These are phyloP conservation scores for Drosophila busckii DNA, from an alignment of 1,140 invertebrate genomes.

Conservation along the genomic window DNA sequence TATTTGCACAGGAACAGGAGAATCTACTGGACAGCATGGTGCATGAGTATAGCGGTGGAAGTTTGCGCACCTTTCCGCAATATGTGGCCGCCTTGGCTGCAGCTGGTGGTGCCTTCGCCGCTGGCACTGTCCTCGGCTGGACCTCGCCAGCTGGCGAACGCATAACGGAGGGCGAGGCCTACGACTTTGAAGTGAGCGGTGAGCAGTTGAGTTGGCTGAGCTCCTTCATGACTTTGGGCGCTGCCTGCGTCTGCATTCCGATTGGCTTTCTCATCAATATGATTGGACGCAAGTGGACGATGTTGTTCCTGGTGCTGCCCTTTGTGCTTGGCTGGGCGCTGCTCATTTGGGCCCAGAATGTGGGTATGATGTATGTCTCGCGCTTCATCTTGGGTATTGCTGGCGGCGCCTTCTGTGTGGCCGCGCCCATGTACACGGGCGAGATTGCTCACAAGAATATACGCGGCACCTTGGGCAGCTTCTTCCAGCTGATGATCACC, in stretches of 20 bases:
- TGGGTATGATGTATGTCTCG: constrained; percentile 85
- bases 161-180: constrained; percentile 77
- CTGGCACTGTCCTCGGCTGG: constrained; percentile 86
- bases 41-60: constrained; percentile 48
- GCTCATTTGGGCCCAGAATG: constrained; percentile 84
- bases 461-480: constrained; percentile 88
- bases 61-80: constrained; percentile 82
- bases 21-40: constrained; percentile 73
- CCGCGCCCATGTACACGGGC: constrained; percentile 88
- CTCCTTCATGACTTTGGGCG: constrained; percentile 85
- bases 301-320: constrained; percentile 85
- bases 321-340: constrained; percentile 88
- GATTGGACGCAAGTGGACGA: constrained; percentile 86
- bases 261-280: constrained; percentile 87
- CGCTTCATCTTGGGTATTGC: constrained; percentile 87
- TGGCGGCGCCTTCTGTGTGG: constrained; percentile 87
- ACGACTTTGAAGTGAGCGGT: constrained; percentile 80
- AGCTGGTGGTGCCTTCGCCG: constrained; percentile 81
- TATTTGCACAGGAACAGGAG: constrained; percentile 63
- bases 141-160: constrained; percentile 84
- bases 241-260: constrained; percentile 85
- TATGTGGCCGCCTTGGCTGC: constrained; percentile 84
- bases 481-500: constrained; percentile 88
- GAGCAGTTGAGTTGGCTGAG: constrained; percentile 86
- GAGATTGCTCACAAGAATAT: constrained; percentile 90